Evolutionary conservation across 2,888 invertebrate genomes (phyloP).

Genomic region (Periphyllus acericola): DNA sequence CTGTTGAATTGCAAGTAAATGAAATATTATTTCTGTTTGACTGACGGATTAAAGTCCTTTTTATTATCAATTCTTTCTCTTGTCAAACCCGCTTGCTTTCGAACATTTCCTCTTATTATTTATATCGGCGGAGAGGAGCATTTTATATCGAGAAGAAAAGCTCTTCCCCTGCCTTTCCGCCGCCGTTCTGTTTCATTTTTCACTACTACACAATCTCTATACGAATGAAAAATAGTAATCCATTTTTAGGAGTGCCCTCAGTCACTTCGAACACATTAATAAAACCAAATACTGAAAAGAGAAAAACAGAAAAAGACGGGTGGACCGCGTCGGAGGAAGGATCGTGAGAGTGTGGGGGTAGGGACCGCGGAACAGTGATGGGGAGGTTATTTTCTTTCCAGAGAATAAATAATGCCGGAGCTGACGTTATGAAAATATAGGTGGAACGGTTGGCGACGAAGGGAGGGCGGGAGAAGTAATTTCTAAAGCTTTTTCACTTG

Average conservation of each 20-base stretch:
- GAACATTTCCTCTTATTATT: constrained; percentile 58
- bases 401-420: constrained; percentile 60
- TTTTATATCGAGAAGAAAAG: constrained; percentile 60
- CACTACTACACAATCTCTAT: constrained; percentile 56
- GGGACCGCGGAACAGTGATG: neutral
- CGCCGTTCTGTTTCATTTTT: constrained; percentile 50
- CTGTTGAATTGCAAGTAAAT: constrained; percentile 12
- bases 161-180: neutral
- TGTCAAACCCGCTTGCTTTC: constrained; percentile 41
- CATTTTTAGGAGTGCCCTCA: constrained; percentile 61
- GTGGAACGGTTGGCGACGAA: neutral
- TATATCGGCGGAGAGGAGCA: constrained; percentile 55
- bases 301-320: constrained; percentile 42
- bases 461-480: constrained; percentile 30
- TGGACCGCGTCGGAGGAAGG: neutral
- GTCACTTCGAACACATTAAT: constrained; percentile 62
- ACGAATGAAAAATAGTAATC: constrained; percentile 61
- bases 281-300: constrained; percentile 58
- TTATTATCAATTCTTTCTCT: constrained; percentile 56
- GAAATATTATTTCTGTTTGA: constrained; percentile 53
- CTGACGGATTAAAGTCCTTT: constrained; percentile 60
- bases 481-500: constrained; percentile 62
- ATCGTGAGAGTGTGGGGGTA: neutral
- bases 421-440: constrained; percentile 58
- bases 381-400: constrained; percentile 56